Conservation (phyloP, 2,888 invertebrate species). For the Meta bourneti region DNA sequence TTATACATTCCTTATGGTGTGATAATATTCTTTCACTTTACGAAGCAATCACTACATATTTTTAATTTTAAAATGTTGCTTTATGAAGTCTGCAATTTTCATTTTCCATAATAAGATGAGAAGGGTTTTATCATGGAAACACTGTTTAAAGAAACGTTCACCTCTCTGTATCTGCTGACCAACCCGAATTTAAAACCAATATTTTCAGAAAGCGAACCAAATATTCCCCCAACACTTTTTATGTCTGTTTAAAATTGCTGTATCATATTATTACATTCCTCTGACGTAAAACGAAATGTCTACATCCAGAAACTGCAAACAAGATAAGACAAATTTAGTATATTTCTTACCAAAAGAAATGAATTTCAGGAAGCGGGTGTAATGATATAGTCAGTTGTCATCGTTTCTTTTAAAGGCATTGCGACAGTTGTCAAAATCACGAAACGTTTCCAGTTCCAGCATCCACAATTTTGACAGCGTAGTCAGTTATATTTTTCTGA, state of each 20-base stretch:
- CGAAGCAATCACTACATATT: no score
- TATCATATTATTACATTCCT: neutral
- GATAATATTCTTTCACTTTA: no score
- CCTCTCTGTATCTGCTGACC: no score
- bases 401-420: slow-evolving; percentile 29
- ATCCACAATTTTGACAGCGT: slow-evolving; percentile 43
- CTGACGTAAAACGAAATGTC: neutral
- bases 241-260: neutral
- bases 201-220: neutral
- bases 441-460: slow-evolving; percentile 20
- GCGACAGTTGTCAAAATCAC: slow-evolving; percentile 49
- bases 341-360: neutral
- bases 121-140: no score
- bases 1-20: no score
- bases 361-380: slow-evolving; percentile 8
- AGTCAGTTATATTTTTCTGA: slow-evolving; percentile 19
- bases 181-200: no score
- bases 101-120: no score
- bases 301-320: neutral
- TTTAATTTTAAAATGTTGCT: no score
- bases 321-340: neutral
- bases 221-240: neutral
- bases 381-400: slow-evolving; percentile 43
- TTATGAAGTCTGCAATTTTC: no score
- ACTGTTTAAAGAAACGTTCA: no score